Conservation (phyloP, 2,888 invertebrate species). For the Pristionchus maxplancki region DNA sequence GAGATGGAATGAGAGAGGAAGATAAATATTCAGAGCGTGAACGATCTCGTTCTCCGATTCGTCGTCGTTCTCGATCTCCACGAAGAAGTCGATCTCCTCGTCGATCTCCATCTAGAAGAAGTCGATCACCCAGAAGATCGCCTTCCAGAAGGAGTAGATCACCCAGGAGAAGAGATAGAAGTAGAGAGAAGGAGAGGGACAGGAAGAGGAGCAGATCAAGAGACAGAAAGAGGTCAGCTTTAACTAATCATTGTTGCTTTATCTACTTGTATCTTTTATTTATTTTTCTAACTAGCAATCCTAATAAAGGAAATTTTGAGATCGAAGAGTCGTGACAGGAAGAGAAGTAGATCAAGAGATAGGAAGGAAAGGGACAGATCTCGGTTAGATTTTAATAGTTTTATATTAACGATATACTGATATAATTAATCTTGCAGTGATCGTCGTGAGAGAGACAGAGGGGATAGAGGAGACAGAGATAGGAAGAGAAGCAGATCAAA, state of each 20-base stretch:
- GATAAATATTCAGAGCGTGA: background rate
- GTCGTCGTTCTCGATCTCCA: constrained; percentile 46
- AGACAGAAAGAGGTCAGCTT: constrained; percentile 48
- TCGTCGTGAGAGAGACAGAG: constrained; percentile 23
- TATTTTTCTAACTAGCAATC: too few species aligned
- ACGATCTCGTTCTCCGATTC: constrained; percentile 36
- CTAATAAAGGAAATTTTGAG: background rate
- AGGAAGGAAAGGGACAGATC: constrained; percentile 29
- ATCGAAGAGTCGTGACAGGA: constrained; percentile 28
- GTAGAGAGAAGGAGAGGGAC: constrained; percentile 40
- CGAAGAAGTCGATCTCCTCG: constrained; percentile 44
- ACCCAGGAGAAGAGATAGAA: background rate
- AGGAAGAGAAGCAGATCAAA: constrained; percentile 41
- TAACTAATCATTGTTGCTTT: background rate
- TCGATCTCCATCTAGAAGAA: constrained; percentile 21
- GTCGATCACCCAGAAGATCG: constrained; percentile 32
- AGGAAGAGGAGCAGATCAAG: constrained; percentile 54
- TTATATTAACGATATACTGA: background rate
- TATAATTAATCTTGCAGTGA: background rate
- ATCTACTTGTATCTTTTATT: background rate
- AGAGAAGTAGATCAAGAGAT: constrained; percentile 46
- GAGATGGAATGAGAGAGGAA: background rate
- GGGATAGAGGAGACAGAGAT: too few species aligned
- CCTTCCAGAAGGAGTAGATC: constrained; percentile 42
- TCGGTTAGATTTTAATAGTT: background rate